Percentiles rank a stretch among this genome's conserved stretches.
Evolutionary conservation across 2,113 vertebrate species (phyloP).

Genomic region (Rhinoderma darwinii): DNA sequence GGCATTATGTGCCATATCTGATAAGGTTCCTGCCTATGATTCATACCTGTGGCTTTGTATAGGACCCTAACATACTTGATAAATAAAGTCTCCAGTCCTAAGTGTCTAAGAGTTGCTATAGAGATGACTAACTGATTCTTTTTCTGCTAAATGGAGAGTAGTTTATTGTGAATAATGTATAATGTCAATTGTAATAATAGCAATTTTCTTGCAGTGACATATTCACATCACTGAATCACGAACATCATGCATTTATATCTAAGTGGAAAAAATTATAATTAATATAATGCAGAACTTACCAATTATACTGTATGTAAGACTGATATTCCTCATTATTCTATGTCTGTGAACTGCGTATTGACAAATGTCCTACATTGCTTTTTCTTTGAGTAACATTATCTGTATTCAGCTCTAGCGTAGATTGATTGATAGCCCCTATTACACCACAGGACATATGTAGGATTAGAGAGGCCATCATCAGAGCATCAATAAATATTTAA

Average conservation of each 20-base stretch:
- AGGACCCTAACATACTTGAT: background rate
- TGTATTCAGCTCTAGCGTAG: background rate
- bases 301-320: background rate
- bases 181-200: slow-evolving; percentile 15
- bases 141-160: background rate
- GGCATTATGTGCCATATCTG: background rate
- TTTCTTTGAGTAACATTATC: background rate
- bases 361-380: background rate
- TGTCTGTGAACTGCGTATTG: background rate
- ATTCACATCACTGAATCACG: background rate
- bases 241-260: background rate
- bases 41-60: background rate
- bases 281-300: background rate
- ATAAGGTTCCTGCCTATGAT: background rate
- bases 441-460: too few relatives aligned
- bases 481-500: too few relatives aligned
- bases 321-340: background rate
- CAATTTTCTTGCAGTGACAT: background rate
- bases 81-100: background rate
- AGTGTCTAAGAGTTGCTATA: background rate
- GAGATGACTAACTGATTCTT: background rate
- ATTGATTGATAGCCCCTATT: background rate
- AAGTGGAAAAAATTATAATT: background rate
- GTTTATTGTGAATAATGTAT: background rate
- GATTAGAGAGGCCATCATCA: too few relatives aligned